These are phyloP conservation scores for Drosophila malerkotliana DNA, from an alignment of 1,140 invertebrate species.

Conservation along the genomic window DNA sequence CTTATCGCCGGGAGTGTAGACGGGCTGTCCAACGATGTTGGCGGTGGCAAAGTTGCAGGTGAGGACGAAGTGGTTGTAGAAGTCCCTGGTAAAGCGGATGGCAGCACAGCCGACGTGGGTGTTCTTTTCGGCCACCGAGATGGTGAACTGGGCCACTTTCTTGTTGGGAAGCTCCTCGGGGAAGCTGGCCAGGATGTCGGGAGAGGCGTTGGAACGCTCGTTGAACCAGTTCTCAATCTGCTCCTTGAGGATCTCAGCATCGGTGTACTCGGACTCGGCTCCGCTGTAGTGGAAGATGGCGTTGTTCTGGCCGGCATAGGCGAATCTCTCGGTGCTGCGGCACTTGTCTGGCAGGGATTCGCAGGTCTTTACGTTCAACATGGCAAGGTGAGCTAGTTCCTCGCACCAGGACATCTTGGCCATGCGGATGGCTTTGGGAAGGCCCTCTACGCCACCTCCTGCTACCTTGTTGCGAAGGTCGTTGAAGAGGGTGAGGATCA, in stretches of 20 bases:
- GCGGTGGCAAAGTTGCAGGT: conserved; percentile 63
- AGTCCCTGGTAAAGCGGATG: conserved; percentile 55
- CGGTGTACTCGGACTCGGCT: conserved; percentile 57
- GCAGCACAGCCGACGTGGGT: conserved; percentile 62
- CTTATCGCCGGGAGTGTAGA: conserved; percentile 61
- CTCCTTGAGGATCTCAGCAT: conserved; percentile 65
- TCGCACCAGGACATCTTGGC: conserved; percentile 75
- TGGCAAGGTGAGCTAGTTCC: conserved; percentile 55
- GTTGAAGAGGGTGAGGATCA: conserved; percentile 59
- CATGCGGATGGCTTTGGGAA: conserved; percentile 61
- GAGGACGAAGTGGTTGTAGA: conserved; percentile 61
- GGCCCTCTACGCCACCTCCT: conserved; percentile 45
- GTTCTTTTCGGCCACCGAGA: conserved; percentile 62
- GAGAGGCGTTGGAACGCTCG: conserved; percentile 49
- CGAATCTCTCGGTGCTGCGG: conserved; percentile 71
- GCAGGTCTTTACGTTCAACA: conserved; percentile 58
- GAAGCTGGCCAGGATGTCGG: conserved; percentile 59
- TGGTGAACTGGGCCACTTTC: conserved; percentile 61
- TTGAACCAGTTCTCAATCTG: conserved; percentile 70
- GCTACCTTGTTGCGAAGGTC: conserved; percentile 66
- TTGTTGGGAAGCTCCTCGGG: conserved; percentile 61
- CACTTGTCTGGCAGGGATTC: conserved; percentile 65
- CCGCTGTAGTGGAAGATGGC: conserved; percentile 66
- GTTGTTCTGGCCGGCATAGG: conserved; percentile 70
- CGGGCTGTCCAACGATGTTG: conserved; percentile 55